Base-by-base conservation (phyloP, 1,140 invertebrate genomes). In the Holotrichia oblita region DNA sequence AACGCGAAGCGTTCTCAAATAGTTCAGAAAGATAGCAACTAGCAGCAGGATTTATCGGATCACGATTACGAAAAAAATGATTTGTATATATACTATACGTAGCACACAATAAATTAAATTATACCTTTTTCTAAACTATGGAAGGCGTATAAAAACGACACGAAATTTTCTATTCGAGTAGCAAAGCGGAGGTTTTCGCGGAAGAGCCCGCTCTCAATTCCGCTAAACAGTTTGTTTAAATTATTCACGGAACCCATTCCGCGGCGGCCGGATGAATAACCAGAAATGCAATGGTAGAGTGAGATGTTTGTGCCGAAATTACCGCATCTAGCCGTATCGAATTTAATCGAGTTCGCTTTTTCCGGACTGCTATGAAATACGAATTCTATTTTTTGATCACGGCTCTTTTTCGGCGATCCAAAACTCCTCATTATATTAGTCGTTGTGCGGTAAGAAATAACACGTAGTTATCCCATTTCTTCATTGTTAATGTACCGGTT, bases 211-310 rank as follows among this genome's bases (percentile, higher is more conserved):
- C 10, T 34, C 22, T 22, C 61, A 69, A 69, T 69, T 69, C 61
- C 22, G 22, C 61, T 69, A 69, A 69, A 69, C 61, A 69, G 61
- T 69, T 69, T 69, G 61, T 69, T 27, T 69, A 69, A 69, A 69
- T 69, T 69, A 27, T 69, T 69, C 61, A 69, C 61, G 61, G 61
- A 69, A 69, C 61, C 61, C 12, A 55, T 17, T 55, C 14, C 17
- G 48, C 48, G 48, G 48, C 48, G 61, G 22, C 61, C 14, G 17
- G 61, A 69, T 69, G 61, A 69, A 69, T 69, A 34, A 22, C 20
- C 22, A 9, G 61, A 69, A 14, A 69, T 69, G 61, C 20, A 27
- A 10, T 20, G 22, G 8, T 27, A 22, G 27, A 69, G 61, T 69
- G 12, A 69, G 61, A 69, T 34, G 61, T 69, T 69, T 69, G 8